Base-by-base conservation (phyloP, 2,113 vertebrate genomes). In the Lota lota region DNA sequence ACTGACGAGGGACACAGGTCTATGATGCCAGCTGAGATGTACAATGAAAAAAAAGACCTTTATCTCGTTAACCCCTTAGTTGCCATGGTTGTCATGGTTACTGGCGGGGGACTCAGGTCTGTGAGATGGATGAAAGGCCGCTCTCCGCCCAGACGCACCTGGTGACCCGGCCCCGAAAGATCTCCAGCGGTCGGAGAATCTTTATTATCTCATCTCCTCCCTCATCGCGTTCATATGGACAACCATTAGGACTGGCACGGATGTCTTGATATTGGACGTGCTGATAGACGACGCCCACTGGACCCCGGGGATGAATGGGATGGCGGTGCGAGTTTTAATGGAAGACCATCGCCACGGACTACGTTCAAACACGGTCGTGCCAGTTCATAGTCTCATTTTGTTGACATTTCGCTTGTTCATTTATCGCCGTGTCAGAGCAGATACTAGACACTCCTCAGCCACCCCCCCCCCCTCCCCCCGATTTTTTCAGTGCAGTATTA, bases 131-230 rank as follows among this genome's bases (percentile, higher is more conserved):
- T 11, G 67, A 36, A 57, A 70, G 74, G 77, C 80, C 74, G 80
- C 40, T 69, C 75, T 74, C 80, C 75, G 77, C 7, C 40, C 71
- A 66, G 76, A 40, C 79, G 78, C 79, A 81, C 78, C 78, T 80
- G 81, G 59, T 67, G 70, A 60, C 79, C 36, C 66, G 75, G 69
- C 74, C 72, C 76, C 8, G 8, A 14, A 47, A 14, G 40, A 76
- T 74, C 65, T 22, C 78, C 73, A 22, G 54, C 68, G 76, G 83
- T 79, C 67, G 77, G 4, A 14, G 50, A 20, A 79, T 59, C 20
- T 18, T 50, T 17, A 67, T 83, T 70, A 84, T 84, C 70, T 75
- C 7, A 54, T 82, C 40, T 47, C 40, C 40, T 47, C 78, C 64
- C 16, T 87, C 83, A 82, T 79, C 83, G 67, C 74, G 64, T 68